phyloP scores from a whole-genome alignment of 2,888 invertebrate genomes.

The Archips crataeganus region DNA sequence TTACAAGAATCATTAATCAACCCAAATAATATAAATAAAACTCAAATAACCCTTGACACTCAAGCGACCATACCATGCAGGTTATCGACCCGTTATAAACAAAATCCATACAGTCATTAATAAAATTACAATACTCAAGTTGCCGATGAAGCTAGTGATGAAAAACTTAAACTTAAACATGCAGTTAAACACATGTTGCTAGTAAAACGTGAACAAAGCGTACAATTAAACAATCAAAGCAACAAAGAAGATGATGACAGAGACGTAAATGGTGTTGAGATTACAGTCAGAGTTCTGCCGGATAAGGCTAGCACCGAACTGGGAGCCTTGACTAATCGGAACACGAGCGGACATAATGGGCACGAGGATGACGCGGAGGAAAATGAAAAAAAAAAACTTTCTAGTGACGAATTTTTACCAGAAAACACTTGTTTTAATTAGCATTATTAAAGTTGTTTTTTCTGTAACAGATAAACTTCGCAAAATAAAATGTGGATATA shows the following conservation, averaged over 20 bases:
- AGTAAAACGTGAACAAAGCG: constrained; percentile 47
- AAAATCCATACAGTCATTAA: constrained; percentile 28
- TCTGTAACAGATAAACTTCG: too few relatives aligned
- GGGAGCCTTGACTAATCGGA: constrained; percentile 80
- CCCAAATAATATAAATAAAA: constrained; percentile 20
- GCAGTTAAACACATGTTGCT: constrained; percentile 37
- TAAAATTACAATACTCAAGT: constrained; percentile 28
- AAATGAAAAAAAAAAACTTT: constrained; percentile 32
- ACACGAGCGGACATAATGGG: constrained; percentile 50
- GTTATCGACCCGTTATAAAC: constrained; percentile 34
- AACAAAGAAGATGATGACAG: constrained; percentile 75
- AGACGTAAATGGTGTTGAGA: constrained; percentile 73
- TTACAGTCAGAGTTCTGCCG: constrained; percentile 65
- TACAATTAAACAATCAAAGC: constrained; percentile 67
- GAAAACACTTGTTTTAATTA: not conserved
- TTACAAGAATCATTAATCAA: constrained; percentile 31
- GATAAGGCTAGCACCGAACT: constrained; percentile 70
- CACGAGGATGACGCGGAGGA: constrained; percentile 36
- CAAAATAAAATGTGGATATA: too few relatives aligned
- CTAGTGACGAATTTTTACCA: constrained; percentile 27
- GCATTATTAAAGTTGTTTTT: too few relatives aligned
- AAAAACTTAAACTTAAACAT: constrained; percentile 37
- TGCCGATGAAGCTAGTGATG: constrained; percentile 27
- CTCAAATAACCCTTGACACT: constrained; percentile 37
- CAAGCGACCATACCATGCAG: constrained; percentile 36